Evolutionary conservation across 2,888 invertebrate genomes (phyloP).

Genomic region (Plemyria rubiginata): DNA sequence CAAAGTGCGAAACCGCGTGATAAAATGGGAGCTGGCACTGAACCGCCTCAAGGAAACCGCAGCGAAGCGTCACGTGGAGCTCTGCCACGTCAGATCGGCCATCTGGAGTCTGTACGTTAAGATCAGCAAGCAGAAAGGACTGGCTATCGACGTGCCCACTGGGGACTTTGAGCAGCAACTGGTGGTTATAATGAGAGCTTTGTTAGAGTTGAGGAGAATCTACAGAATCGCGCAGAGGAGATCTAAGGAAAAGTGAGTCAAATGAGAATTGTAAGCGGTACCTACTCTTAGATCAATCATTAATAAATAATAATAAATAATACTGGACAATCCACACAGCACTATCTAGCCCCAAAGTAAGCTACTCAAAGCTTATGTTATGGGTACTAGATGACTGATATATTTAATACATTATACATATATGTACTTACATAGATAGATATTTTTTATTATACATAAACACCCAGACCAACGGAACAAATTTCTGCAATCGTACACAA

Average conservation of each 20-base stretch:
- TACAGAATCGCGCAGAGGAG: constrained; percentile 72
- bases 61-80: constrained; percentile 79
- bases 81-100: constrained; percentile 84
- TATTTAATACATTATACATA: too few relatives aligned
- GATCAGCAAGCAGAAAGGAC: constrained; percentile 85
- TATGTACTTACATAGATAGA: too few relatives aligned
- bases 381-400: too few relatives aligned
- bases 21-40: constrained; percentile 86
- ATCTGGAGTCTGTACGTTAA: constrained; percentile 87
- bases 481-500: too few relatives aligned
- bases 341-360: too few relatives aligned
- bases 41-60: constrained; percentile 85
- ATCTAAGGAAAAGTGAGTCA: constrained; percentile 69
- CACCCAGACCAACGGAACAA: too few relatives aligned
- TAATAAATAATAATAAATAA: too few relatives aligned
- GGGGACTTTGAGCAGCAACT: constrained; percentile 86
- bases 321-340: too few relatives aligned
- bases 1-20: constrained; percentile 82
- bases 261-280: too few relatives aligned
- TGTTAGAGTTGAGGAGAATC: constrained; percentile 82
- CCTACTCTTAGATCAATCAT: too few relatives aligned
- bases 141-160: constrained; percentile 67
- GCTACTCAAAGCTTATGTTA: too few relatives aligned
- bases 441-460: too few relatives aligned
- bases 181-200: constrained; percentile 85